A percentile compares a stretch with the other conserved stretches of the same genome.
Conservation (phyloP, 53 echinoderm and acorn worm genomes). For the Crossaster papposus region DNA sequence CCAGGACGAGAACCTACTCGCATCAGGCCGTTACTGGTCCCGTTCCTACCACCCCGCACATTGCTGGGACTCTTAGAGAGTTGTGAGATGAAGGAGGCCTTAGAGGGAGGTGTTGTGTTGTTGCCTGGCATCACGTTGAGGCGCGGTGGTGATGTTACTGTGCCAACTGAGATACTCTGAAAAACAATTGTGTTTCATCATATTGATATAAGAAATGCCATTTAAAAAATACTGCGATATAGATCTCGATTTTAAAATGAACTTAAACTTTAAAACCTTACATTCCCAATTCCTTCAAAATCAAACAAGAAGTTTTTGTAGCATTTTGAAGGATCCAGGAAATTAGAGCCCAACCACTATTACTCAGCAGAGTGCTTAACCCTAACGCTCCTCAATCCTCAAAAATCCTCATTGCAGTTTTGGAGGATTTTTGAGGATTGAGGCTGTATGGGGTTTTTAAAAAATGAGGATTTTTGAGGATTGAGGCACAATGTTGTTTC, state of each 20-base stretch:
- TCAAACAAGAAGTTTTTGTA: too few species aligned
- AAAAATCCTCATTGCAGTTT: too few species aligned
- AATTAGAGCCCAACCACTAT: too few species aligned
- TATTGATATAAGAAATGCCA: not conserved
- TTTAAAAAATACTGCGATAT: not conserved
- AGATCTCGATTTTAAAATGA: not conserved
- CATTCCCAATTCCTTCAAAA: too few species aligned
- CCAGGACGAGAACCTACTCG: slow-evolving; percentile 16
- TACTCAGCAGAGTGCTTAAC: too few species aligned
- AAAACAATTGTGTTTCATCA: not conserved
- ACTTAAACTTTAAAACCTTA: too few species aligned
- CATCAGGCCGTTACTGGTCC: slow-evolving; percentile 30
- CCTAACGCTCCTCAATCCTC: too few species aligned
- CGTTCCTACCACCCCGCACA: slow-evolving; percentile 31
- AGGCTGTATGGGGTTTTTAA: too few species aligned
- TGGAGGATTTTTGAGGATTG: too few species aligned
- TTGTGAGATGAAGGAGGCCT: slow-evolving; percentile 50
- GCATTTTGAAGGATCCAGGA: too few species aligned
- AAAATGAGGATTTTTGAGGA: too few species aligned
- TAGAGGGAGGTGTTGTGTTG: slow-evolving; percentile 70
- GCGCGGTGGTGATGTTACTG: slow-evolving; percentile 83
- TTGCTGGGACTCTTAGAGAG: slow-evolving; percentile 57
- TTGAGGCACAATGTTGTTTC: too few species aligned
- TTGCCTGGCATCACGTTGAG: slow-evolving; percentile 44
- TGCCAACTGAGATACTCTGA: slow-evolving; percentile 90